Percentiles rank a stretch among this genome's conserved stretches.
Evolutionary conservation across 2,888 invertebrate species (phyloP).

Genomic region (Microchrysa polita): DNA sequence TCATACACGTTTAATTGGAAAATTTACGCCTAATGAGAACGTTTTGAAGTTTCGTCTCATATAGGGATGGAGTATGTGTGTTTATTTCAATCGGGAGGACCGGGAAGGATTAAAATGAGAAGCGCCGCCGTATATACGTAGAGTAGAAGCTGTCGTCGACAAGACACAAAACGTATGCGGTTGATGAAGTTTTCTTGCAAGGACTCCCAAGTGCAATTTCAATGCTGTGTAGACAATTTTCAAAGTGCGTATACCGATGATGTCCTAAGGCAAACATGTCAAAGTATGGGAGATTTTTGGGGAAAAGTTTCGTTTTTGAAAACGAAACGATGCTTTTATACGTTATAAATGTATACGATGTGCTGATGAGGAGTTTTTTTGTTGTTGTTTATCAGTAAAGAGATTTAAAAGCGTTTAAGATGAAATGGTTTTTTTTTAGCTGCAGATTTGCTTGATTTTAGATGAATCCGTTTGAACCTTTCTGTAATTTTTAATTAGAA

Average conservation of each 20-base stretch:
- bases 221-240: constrained; percentile 7
- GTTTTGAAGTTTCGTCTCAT: constrained; percentile 15
- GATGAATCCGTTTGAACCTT: no score
- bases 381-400: no score
- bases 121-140: no score
- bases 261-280: neutral
- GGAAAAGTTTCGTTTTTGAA: constrained; percentile 7
- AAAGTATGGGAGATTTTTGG: neutral
- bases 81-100: constrained; percentile 25
- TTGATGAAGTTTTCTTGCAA: neutral
- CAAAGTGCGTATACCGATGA: constrained; percentile 7
- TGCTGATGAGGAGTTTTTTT: no score
- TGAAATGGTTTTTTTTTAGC: no score
- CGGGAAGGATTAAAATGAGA: constrained; percentile 24
- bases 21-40: constrained; percentile 45
- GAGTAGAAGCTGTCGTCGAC: neutral
- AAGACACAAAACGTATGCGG: neutral
- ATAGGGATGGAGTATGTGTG: neutral
- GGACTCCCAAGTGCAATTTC: neutral
- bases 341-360: no score
- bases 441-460: no score
- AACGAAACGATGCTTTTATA: constrained; percentile 12
- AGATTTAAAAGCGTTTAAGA: no score
- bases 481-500: no score
- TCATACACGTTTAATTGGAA: constrained; percentile 45